Percentiles rank a stretch among this genome's conserved stretches.
phyloP scores from a whole-genome alignment of 2,888 invertebrate species.

The Phalera bucephala region DNA sequence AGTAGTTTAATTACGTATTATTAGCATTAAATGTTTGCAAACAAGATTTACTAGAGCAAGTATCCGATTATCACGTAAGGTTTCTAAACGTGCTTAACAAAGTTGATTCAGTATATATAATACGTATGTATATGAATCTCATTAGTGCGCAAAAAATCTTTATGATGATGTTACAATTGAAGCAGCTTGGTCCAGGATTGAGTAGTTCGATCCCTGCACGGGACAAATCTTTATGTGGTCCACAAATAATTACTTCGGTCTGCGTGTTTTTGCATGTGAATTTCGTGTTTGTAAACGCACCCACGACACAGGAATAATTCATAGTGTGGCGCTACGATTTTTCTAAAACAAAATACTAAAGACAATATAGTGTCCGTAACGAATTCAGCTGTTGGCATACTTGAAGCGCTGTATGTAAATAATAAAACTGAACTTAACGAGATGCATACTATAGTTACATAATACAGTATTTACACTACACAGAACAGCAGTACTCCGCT shows the following conservation, averaged over 20 bases:
- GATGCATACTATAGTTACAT: conserved; percentile 54
- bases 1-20: conserved; percentile 22
- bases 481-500: conserved; percentile 22
- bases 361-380: conserved; percentile 9
- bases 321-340: too few species aligned
- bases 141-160: conserved; percentile 3
- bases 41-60: conserved; percentile 45
- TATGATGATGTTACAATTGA: not conserved
- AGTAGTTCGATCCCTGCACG: too few species aligned
- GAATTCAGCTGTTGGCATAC: conserved; percentile 30
- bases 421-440: conserved; percentile 62
- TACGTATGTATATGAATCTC: not conserved
- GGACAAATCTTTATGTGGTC: too few species aligned
- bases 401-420: conserved; percentile 51
- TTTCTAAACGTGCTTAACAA: conserved; percentile 26
- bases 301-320: too few species aligned
- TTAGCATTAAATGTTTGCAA: conserved; percentile 31
- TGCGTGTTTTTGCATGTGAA: too few species aligned
- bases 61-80: conserved; percentile 36
- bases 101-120: conserved; percentile 3
- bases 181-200: too few species aligned
- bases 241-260: too few species aligned
- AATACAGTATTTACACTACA: conserved; percentile 39
- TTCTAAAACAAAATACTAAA: too few species aligned
- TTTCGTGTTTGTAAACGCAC: too few species aligned